phyloP scores from a whole-genome alignment of 2,113 vertebrate species.

The Lophius piscatorius region DNA sequence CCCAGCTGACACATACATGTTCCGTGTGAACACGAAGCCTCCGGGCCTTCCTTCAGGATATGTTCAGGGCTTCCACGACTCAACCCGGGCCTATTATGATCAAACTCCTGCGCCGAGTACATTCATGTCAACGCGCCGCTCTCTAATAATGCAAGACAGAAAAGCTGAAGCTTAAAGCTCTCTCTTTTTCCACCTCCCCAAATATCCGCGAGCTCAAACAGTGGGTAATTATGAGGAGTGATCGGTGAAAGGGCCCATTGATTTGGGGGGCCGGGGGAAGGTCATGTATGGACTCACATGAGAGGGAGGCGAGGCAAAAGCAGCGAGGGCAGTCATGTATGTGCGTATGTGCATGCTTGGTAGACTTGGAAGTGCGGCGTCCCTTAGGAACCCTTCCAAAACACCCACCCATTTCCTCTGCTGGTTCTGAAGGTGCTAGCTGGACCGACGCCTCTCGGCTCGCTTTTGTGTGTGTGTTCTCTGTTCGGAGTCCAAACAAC shows the following conservation, averaged over 20 bases:
- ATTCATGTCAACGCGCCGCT: constrained; percentile 40
- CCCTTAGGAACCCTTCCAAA: constrained; percentile 53
- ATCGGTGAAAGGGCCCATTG: constrained; percentile 77
- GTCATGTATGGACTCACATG: constrained; percentile 56
- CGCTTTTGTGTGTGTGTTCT: constrained; percentile 36
- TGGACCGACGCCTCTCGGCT: constrained; percentile 11
- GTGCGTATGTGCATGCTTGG: constrained; percentile 19
- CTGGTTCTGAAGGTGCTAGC: constrained; percentile 41
- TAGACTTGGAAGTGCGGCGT: constrained; percentile 43
- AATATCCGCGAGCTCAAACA: constrained; percentile 61
- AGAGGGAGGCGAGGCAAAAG: constrained; percentile 30
- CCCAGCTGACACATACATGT: not conserved
- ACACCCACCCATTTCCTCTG: constrained; percentile 68
- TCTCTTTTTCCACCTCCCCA: constrained; percentile 57
- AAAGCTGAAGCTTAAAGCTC: constrained; percentile 49
- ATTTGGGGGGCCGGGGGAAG: constrained; percentile 56
- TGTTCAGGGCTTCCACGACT: constrained; percentile 37
- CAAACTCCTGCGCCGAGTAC: constrained; percentile 35
- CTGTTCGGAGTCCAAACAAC: constrained; percentile 41
- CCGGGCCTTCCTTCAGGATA: constrained; percentile 37
- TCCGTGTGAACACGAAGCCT: constrained; percentile 10
- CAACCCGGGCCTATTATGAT: constrained; percentile 36
- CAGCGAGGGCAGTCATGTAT: constrained; percentile 26
- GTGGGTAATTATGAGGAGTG: constrained; percentile 67
- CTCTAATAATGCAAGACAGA: constrained; percentile 61